These are phyloP conservation scores for Tenthredo distinguenda DNA, from an alignment of 2,888 invertebrate genomes.

Conservation along the genomic window DNA sequence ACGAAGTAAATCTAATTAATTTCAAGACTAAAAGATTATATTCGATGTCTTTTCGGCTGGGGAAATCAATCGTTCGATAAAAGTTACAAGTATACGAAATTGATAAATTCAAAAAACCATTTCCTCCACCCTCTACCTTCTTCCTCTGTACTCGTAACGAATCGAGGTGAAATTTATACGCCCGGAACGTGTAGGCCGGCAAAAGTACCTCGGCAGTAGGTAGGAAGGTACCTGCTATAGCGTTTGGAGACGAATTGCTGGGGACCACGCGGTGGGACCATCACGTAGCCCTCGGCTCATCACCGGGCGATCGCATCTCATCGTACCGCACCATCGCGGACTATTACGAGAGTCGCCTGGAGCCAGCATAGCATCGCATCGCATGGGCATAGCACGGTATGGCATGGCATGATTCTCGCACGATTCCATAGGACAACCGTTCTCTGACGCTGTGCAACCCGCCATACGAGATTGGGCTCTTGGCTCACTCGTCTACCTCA, in stretches of 20 bases:
- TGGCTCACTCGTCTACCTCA: conserved; percentile 58
- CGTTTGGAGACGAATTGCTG: conserved; percentile 43
- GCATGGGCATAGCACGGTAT: background rate
- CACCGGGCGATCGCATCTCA: conserved; percentile 77
- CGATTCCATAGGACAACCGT: background rate
- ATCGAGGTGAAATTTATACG: background rate
- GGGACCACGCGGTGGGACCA: conserved; percentile 73
- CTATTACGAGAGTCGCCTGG: conserved; percentile 66
- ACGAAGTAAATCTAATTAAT: conserved; percentile 17
- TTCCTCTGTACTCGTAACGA: background rate
- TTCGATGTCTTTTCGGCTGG: background rate
- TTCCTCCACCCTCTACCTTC: background rate
- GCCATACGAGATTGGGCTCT: conserved; percentile 70
- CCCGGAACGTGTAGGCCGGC: conserved; percentile 10
- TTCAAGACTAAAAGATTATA: background rate
- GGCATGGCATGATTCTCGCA: conserved; percentile 38
- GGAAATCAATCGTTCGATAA: background rate
- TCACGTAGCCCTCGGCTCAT: conserved; percentile 76
- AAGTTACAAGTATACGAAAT: background rate
- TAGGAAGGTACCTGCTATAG: background rate
- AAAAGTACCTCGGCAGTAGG: conserved; percentile 15
- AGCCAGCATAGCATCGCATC: background rate
- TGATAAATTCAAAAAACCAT: conserved; percentile 1
- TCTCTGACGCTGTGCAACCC: conserved; percentile 35
- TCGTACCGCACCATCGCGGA: conserved; percentile 75